phyloP scores from a whole-genome alignment of 2,888 invertebrate species.

The Limnephilus auricula region DNA sequence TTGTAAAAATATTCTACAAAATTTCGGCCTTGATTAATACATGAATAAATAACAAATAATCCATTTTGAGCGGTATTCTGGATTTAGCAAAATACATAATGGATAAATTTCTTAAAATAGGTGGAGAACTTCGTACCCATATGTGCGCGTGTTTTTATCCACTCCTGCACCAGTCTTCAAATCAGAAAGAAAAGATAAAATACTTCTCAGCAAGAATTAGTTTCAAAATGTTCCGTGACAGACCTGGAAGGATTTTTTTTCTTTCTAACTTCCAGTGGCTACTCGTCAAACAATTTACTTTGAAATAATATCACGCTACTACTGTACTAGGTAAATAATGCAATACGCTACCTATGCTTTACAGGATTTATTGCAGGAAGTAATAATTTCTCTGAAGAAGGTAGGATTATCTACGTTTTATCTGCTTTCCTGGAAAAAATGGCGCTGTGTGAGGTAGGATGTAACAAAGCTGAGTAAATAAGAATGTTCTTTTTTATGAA shows the following conservation, averaged over 20 bases:
- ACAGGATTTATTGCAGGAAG: background rate
- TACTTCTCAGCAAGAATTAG: slow-evolving; percentile 55
- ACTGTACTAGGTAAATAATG: background rate
- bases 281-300: background rate
- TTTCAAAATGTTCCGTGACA: slow-evolving; percentile 61
- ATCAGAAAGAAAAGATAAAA: slow-evolving; percentile 49
- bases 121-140: slow-evolving; percentile 49
- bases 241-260: slow-evolving; percentile 33
- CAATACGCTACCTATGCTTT: background rate
- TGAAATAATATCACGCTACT: background rate
- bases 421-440: background rate
- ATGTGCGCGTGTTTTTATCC: slow-evolving; percentile 51
- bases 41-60: slow-evolving; percentile 39
- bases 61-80: slow-evolving; percentile 15
- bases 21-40: slow-evolving; percentile 15
- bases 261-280: slow-evolving; percentile 15
- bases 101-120: slow-evolving; percentile 39
- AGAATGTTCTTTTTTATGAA: background rate
- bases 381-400: background rate
- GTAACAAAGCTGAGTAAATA: background rate
- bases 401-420: background rate
- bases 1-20: background rate
- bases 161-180: slow-evolving; percentile 22
- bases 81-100: slow-evolving; percentile 46
- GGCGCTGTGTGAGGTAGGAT: background rate